These are phyloP conservation scores for Eumerus sabulonum DNA, from an alignment of 2,888 invertebrate genomes.

Conservation along the genomic window DNA sequence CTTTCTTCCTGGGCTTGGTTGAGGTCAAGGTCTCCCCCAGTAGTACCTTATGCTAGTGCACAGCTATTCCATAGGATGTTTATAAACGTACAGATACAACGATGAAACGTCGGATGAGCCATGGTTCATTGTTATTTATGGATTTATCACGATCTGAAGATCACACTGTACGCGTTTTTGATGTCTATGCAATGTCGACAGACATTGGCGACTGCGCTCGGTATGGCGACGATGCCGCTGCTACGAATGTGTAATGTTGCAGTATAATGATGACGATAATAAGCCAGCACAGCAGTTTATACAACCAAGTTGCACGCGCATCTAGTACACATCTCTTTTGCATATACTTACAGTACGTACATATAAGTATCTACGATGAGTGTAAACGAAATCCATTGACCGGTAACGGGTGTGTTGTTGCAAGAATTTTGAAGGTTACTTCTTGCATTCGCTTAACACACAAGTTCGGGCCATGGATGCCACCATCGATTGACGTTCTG, in stretches of 20 bases:
- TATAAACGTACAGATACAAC: conserved; percentile 22
- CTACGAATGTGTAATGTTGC: conserved; percentile 55
- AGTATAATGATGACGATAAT: conserved; percentile 61
- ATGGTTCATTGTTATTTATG: conserved; percentile 68
- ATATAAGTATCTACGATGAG: no score
- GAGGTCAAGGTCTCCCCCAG: conserved; percentile 62
- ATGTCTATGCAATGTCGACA: no score
- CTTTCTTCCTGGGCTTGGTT: conserved; percentile 50
- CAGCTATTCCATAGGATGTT: no score
- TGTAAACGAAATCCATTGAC: conserved; percentile 57
- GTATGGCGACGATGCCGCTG: conserved; percentile 4
- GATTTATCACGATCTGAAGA: conserved; percentile 67
- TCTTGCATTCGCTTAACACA: conserved; percentile 14
- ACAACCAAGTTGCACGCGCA: no score
- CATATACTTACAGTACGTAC: no score
- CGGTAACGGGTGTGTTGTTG: conserved; percentile 57
- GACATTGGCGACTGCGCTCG: neutral
- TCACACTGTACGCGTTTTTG: conserved; percentile 33
- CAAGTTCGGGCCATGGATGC: no score
- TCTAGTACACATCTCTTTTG: neutral
- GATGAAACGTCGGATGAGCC: conserved; percentile 53
- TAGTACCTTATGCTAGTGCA: conserved; percentile 8
- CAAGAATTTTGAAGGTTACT: conserved; percentile 44
- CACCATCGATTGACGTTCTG: conserved; percentile 12
- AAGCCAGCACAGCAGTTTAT: conserved; percentile 2